phyloP scores from a whole-genome alignment of 2,888 invertebrate genomes.

The Hyles lineata region DNA sequence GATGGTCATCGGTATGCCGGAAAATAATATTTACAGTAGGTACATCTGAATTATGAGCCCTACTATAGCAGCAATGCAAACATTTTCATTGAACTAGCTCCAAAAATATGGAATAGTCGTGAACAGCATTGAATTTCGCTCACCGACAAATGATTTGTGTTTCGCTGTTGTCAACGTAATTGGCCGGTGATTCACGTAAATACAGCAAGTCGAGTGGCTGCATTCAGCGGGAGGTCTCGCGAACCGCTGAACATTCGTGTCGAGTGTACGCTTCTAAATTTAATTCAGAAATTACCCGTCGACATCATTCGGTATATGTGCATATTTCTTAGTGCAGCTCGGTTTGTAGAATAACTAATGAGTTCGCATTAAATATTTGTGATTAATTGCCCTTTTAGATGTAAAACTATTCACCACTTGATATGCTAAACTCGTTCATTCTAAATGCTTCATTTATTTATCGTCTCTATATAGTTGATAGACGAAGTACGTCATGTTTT shows the following conservation, averaged over 20 bases:
- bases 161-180: constrained; percentile 38
- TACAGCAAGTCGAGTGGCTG: constrained; percentile 39
- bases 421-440: neutral
- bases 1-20: no score
- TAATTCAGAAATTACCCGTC: constrained; percentile 30
- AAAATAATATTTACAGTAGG: no score
- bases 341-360: constrained; percentile 28
- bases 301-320: constrained; percentile 29
- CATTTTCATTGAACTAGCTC: neutral
- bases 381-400: constrained; percentile 40
- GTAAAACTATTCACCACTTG: constrained; percentile 35
- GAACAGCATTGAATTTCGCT: constrained; percentile 8
- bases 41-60: neutral
- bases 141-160: constrained; percentile 37
- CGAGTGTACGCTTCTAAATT: constrained; percentile 40
- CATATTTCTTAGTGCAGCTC: constrained; percentile 27
- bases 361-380: constrained; percentile 40
- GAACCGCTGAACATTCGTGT: constrained; percentile 38
- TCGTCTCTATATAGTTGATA: no score
- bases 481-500: neutral
- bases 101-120: neutral
- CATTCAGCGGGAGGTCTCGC: constrained; percentile 41
- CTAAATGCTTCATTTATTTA: neutral
- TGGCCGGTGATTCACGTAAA: constrained; percentile 36
- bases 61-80: neutral